Conservation (phyloP, 2,113 vertebrate species). For the Campylorhamphus procurvoides region DNA sequence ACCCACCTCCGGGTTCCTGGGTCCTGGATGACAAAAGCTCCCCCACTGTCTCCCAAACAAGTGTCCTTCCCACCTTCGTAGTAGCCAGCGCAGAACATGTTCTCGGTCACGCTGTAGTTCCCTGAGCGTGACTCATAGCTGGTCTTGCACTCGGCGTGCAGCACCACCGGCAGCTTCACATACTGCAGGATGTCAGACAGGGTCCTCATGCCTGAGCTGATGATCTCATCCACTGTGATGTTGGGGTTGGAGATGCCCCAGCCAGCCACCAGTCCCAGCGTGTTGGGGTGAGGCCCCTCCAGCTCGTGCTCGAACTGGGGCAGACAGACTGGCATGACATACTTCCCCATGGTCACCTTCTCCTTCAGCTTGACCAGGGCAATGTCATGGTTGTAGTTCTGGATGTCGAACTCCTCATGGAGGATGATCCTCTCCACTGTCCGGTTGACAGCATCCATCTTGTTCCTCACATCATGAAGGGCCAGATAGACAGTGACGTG, state of each 20-base stretch:
- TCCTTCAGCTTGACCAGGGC: constrained; percentile 87
- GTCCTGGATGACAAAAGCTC: constrained; percentile 88
- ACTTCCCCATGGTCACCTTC: constrained; percentile 75
- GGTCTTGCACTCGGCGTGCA: constrained; percentile 85
- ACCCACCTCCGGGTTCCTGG: constrained; percentile 79
- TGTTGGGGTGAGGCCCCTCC: constrained; percentile 77
- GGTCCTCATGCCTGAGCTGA: constrained; percentile 75
- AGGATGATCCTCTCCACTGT: constrained; percentile 84
- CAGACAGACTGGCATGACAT: constrained; percentile 86
- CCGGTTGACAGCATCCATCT: constrained; percentile 75
- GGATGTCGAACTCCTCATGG: constrained; percentile 89
- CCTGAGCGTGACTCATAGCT: constrained; percentile 90
- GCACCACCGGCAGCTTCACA: constrained; percentile 91
- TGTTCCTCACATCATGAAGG: constrained; percentile 81
- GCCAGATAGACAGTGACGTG: constrained; percentile 88
- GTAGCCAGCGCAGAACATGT: constrained; percentile 98
- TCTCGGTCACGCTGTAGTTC: constrained; percentile 92
- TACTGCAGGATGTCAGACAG: constrained; percentile 90
- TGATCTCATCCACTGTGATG: constrained; percentile 73
- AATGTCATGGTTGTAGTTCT: constrained; percentile 94
- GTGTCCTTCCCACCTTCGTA: constrained; percentile 92
- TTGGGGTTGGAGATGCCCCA: constrained; percentile 93
- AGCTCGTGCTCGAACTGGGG: constrained; percentile 65
- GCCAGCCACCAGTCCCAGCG: constrained; percentile 90
- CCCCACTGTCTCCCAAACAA: constrained; percentile 94